Evolutionary conservation across 2,888 invertebrate species (phyloP).

Genomic region (Lasioglossum vierecki): DNA sequence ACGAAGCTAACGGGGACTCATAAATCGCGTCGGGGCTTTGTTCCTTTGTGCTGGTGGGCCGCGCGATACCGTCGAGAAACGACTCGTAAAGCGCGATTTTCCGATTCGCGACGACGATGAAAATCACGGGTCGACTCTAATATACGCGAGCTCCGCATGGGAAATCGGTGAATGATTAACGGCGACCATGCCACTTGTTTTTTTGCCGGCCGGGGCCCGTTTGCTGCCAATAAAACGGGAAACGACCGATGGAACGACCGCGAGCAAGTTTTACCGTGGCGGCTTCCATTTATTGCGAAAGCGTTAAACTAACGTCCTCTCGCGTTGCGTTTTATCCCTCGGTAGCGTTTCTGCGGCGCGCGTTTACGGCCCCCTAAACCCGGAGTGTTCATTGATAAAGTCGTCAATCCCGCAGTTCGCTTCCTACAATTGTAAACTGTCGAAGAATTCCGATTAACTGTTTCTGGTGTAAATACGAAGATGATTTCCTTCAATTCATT

Average conservation of each 20-base stretch:
- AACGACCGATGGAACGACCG: slow-evolving; percentile 18
- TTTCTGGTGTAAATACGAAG: too few relatives aligned
- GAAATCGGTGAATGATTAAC: slow-evolving; percentile 50
- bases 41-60: slow-evolving; percentile 13
- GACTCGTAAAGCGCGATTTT: slow-evolving; percentile 57
- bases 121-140: slow-evolving; percentile 39
- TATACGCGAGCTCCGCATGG: slow-evolving; percentile 9
- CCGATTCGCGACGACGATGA: slow-evolving; percentile 48
- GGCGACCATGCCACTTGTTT: background rate
- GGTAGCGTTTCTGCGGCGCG: background rate
- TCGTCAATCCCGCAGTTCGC: too few relatives aligned
- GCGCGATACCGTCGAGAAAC: slow-evolving; percentile 25
- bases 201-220: slow-evolving; percentile 1
- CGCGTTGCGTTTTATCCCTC: background rate
- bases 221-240: slow-evolving; percentile 40
- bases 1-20: slow-evolving; percentile 57
- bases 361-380: background rate
- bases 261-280: slow-evolving; percentile 7
- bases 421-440: too few relatives aligned
- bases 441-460: too few relatives aligned
- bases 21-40: slow-evolving; percentile 55
- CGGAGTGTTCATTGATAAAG: slow-evolving; percentile 2
- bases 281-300: slow-evolving; percentile 30
- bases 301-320: slow-evolving; percentile 15
- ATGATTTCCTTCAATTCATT: background rate